phyloP scores from a whole-genome alignment of 2,113 vertebrate species.

The Delphinus delphis region DNA sequence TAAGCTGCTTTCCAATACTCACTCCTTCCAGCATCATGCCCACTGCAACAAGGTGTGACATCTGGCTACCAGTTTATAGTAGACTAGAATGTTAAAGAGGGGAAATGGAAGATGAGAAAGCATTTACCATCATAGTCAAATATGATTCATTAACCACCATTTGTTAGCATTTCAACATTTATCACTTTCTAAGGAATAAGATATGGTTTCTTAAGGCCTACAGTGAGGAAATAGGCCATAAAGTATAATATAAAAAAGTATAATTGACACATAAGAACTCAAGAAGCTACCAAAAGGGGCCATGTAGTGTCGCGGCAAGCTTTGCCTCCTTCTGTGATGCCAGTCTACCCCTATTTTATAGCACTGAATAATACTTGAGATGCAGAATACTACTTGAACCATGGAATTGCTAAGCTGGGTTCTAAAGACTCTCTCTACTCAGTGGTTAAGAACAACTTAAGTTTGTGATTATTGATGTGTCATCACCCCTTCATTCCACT shows the following conservation, averaged over 20 bases:
- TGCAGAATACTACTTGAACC: neutral
- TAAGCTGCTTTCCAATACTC: neutral
- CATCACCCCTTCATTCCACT: neutral
- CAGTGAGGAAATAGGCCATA: neutral
- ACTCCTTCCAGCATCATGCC: neutral
- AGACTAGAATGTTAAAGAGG: neutral
- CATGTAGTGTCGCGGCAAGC: neutral
- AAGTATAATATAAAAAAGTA: neutral
- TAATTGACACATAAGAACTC: neutral
- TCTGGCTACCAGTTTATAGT: neutral
- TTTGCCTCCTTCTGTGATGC: neutral
- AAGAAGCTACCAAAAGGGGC: neutral
- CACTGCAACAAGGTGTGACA: neutral
- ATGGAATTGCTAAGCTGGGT: neutral
- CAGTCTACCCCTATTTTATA: neutral
- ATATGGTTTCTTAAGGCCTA: neutral
- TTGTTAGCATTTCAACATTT: neutral
- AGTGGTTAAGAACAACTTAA: neutral
- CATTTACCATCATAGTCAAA: neutral
- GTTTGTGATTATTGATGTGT: neutral
- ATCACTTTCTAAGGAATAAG: slow-evolving; percentile 21
- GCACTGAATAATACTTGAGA: neutral
- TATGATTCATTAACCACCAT: neutral
- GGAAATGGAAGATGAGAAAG: neutral
- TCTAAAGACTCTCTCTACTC: neutral